Base-by-base conservation (phyloP, 1,140 invertebrate genomes). In the Papilio machaon region DNA sequence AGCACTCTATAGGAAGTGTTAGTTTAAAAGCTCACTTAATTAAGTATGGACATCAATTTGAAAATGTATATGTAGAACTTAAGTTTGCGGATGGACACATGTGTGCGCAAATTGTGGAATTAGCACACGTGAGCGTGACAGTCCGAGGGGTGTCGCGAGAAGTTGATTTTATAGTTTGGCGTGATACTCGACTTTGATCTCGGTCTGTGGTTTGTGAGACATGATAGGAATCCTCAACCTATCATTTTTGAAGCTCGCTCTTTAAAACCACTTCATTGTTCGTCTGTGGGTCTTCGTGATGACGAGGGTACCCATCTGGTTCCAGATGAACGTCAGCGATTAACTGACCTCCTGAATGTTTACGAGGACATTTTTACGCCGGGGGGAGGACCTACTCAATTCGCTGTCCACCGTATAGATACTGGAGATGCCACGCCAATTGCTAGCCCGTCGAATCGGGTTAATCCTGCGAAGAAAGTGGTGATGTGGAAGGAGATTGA, bases 1-100 rank as follows among this genome's bases (percentile, higher is more conserved):
- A 83, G 60, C 81, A 82, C 67, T 80, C 13, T 47, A 75, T 86
- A 60, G 85, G 67, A 0, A 82, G 81, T 84, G 78, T 81, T 80
- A 81, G 73, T 52, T 76, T 83, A 73, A 76, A 70, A 70, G 10
- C 73, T 10, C 75, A 67, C 30, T 82, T 83, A 79, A 5, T 80
- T 82, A 83, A 82, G 23, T 76, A 82, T 79, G 23, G 73, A 60
- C 60, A 79, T 73, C 47, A 30, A 11, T 83, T 82, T 83, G n/a
- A 80, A 79, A 77, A 46, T 75, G 79, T 83, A 38, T 80, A 70
- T 49, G 46, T n/a, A 19, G 78, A 78, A 60, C 23, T 82, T 46
- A 81, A 79, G 64, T 79, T 64, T 74, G 80, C 82, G 13, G 75
- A 79, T 74, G 82, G 82, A 10, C 30, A 19, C 52, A 10, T 81